Conservation (phyloP, 2,888 invertebrate genomes). For the Eristalinus sepulchralis region DNA sequence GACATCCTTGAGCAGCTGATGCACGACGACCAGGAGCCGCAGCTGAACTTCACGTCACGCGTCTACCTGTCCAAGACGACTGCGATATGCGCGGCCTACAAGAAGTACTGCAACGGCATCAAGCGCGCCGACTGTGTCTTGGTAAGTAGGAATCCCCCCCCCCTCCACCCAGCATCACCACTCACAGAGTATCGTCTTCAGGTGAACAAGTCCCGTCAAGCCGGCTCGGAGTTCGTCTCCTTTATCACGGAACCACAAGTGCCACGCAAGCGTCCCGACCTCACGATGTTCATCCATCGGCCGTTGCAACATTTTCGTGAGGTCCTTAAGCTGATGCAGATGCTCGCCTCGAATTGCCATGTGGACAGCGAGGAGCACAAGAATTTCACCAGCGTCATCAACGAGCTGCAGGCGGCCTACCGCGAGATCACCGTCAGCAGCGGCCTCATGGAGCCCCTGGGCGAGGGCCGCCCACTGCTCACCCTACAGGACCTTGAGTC, state of each 20-base stretch:
- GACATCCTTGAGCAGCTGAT: slow-evolving; percentile 89
- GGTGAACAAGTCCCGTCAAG: slow-evolving; percentile 87
- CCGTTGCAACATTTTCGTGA: slow-evolving; percentile 91
- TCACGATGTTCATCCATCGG: slow-evolving; percentile 91
- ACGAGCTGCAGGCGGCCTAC: slow-evolving; percentile 85
- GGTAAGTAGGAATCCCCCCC: slow-evolving; percentile 80
- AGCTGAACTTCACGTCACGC: slow-evolving; percentile 85
- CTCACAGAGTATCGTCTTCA: slow-evolving; percentile 72
- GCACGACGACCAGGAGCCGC: slow-evolving; percentile 87
- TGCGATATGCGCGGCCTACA: slow-evolving; percentile 89
- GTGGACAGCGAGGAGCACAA: slow-evolving; percentile 80
- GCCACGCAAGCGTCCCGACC: slow-evolving; percentile 90
- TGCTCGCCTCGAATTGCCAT: slow-evolving; percentile 81
- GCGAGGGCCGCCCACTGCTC: slow-evolving; percentile 90
- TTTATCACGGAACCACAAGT: slow-evolving; percentile 91
- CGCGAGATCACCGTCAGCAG: slow-evolving; percentile 92
- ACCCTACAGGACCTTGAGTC: slow-evolving; percentile 93
- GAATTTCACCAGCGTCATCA: slow-evolving; percentile 80
- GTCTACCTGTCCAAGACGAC: slow-evolving; percentile 88
- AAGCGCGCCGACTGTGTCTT: slow-evolving; percentile 93
- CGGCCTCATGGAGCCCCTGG: slow-evolving; percentile 92
- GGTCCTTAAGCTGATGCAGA: slow-evolving; percentile 83
- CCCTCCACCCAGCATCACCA: not conserved
- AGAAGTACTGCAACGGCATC: slow-evolving; percentile 91
- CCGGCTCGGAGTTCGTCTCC: slow-evolving; percentile 89